Percentiles rank a stretch among this genome's conserved stretches.
Evolutionary conservation across 2,888 invertebrate genomes (phyloP).

Genomic region (Anagyrus pseudococci): DNA sequence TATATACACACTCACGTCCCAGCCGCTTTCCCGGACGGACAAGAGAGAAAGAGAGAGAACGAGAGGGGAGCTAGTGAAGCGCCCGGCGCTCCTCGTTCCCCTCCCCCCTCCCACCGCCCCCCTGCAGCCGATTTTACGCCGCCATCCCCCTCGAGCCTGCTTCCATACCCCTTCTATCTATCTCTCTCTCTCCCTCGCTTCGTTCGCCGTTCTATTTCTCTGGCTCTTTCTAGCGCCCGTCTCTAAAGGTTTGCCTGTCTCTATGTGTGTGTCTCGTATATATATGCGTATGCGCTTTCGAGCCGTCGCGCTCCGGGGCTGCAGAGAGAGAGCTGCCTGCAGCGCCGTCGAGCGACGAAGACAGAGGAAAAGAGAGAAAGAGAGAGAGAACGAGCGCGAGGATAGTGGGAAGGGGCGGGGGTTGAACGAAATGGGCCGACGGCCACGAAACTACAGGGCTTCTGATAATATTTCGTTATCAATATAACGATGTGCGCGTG

Average conservation of each 20-base stretch:
- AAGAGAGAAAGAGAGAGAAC: too few species aligned
- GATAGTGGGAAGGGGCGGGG: too few species aligned
- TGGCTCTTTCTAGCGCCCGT: constrained; percentile 37
- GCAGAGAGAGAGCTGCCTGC: constrained; percentile 24
- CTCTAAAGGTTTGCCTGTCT: constrained; percentile 18
- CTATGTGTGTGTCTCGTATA: neutral
- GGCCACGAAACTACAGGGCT: constrained; percentile 29
- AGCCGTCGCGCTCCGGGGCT: constrained; percentile 37
- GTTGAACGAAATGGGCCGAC: too few species aligned
- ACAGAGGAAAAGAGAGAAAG: neutral
- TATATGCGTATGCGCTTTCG: constrained; percentile 32
- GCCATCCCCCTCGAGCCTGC: too few species aligned
- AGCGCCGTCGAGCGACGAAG: neutral
- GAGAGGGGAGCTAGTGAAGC: too few species aligned
- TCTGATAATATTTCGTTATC: constrained; percentile 38
- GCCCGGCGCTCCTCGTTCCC: too few species aligned
- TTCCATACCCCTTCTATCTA: too few species aligned
- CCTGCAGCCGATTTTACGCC: constrained; percentile 31
- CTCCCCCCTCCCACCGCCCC: too few species aligned
- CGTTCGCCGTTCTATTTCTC: constrained; percentile 14
- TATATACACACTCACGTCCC: too few species aligned
- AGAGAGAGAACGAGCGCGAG: too few species aligned
- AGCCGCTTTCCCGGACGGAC: too few species aligned
- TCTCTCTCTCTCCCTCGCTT: constrained; percentile 21
- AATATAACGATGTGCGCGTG: constrained; percentile 23